Evolutionary conservation across 2,113 vertebrate genomes (phyloP).

Genomic region (Nannospalax galili): DNA sequence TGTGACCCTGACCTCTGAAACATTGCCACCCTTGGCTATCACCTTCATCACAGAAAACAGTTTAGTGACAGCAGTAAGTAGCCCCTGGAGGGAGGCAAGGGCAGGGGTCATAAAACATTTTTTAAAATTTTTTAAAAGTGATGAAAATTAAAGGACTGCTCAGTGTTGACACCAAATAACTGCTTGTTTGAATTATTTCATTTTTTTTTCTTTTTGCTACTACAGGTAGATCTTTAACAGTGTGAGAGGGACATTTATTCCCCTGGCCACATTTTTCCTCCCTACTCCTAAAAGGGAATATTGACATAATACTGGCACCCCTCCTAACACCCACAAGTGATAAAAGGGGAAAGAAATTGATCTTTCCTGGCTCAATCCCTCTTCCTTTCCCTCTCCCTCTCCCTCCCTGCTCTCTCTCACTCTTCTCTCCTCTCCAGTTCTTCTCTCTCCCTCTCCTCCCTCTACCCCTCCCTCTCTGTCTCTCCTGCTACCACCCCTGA

Average conservation of each 20-base stretch:
- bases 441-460: too few species aligned
- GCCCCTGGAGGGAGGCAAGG: rapidly evolving
- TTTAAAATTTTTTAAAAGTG: slow-evolving; percentile 27
- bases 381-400: neutral
- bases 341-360: neutral
- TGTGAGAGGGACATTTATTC: slow-evolving; percentile 15
- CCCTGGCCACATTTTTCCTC: neutral
- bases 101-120: rapidly evolving
- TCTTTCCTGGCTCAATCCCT: neutral
- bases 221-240: slow-evolving; percentile 29
- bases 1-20: slow-evolving; percentile 90
- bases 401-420: too few species aligned
- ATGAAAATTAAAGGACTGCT: neutral
- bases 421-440: too few species aligned
- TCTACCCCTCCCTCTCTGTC: neutral
- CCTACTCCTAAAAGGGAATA: slow-evolving; percentile 35
- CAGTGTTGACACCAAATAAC: neutral
- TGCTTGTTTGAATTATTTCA: neutral
- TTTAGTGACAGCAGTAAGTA: slow-evolving; percentile 96
- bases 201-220: neutral
- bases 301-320: neutral
- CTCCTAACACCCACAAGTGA: neutral
- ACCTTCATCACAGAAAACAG: slow-evolving; percentile 98
- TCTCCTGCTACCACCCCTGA: neutral
- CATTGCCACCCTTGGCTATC: slow-evolving; percentile 94